These are phyloP conservation scores for Labia minor DNA, from an alignment of 2,888 invertebrate genomes.

Conservation along the genomic window DNA sequence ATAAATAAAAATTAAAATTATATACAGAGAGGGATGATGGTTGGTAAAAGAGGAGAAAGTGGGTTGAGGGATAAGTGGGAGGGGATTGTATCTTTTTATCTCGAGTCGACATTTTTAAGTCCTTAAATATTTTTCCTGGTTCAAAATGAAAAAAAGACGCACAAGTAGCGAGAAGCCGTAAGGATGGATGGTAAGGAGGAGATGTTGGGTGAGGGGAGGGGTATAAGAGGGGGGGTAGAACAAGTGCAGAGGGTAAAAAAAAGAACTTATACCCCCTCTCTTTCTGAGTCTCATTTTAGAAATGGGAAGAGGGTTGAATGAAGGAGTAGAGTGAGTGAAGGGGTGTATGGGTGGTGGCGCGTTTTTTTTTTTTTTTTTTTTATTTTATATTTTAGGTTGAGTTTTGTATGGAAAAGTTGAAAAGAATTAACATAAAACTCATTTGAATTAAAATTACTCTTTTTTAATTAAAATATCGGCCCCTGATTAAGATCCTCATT, in stretches of 20 bases:
- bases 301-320: too few relatives aligned
- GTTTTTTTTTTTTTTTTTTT: too few relatives aligned
- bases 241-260: not conserved
- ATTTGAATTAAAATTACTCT: slow-evolving; percentile 23
- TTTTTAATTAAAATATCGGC: slow-evolving; percentile 23
- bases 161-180: too few relatives aligned
- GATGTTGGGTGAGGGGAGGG: too few relatives aligned
- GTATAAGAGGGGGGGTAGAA: not conserved
- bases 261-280: not conserved
- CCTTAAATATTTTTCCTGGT: slow-evolving; percentile 4
- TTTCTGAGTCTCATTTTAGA: too few relatives aligned
- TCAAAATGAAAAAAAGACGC: too few relatives aligned
- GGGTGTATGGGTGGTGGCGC: not conserved
- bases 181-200: too few relatives aligned
- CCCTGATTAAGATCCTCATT: slow-evolving; percentile 13
- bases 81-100: slow-evolving; percentile 13
- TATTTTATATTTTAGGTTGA: too few relatives aligned
- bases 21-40: too few relatives aligned
- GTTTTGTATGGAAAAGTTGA: slow-evolving; percentile 13
- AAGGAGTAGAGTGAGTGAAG: not conserved
- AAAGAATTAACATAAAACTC: slow-evolving; percentile 24
- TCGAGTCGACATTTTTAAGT: slow-evolving; percentile 13
- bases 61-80: too few relatives aligned
- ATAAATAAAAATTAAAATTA: too few relatives aligned
- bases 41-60: too few relatives aligned